Conservation (phyloP, 1,140 invertebrate species). For the Caerostris darwini region DNA sequence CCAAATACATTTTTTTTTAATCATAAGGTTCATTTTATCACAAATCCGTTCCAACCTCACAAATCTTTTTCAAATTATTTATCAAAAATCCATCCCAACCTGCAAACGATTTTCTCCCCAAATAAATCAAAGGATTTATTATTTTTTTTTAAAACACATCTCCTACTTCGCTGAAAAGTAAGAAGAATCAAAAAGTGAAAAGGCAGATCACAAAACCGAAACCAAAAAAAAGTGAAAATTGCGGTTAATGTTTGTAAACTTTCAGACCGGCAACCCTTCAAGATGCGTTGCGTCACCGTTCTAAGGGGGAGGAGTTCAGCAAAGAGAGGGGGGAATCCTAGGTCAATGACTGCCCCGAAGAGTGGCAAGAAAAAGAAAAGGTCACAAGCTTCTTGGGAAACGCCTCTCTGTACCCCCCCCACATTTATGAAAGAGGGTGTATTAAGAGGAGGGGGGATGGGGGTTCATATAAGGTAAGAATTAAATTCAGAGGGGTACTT, state of each 20-base stretch:
- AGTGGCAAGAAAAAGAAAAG: slow-evolving; percentile 16
- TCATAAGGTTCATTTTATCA: too few relatives aligned
- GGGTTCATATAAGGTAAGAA: background rate
- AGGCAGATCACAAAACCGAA: slow-evolving; percentile 38
- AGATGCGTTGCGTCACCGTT: background rate
- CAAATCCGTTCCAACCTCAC: too few relatives aligned
- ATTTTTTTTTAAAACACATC: too few relatives aligned
- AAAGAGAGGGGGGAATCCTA: background rate
- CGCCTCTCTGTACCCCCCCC: slow-evolving; percentile 1
- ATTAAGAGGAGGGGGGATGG: background rate
- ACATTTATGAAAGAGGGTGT: background rate
- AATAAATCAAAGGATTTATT: too few relatives aligned
- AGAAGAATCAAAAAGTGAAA: too few relatives aligned
- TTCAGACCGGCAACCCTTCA: background rate
- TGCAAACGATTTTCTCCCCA: background rate
- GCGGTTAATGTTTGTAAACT: slow-evolving; percentile 39
- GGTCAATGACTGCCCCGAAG: slow-evolving; percentile 49
- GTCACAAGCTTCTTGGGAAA: slow-evolving; percentile 25
- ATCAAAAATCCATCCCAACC: background rate
- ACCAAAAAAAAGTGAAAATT: slow-evolving; percentile 5
- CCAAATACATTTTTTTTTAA: too few relatives aligned
- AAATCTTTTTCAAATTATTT: too few relatives aligned
- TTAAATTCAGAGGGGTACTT: slow-evolving; percentile 38
- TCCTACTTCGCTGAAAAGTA: too few relatives aligned
- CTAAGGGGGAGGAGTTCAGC: background rate